A percentile compares a stretch with the other conserved stretches of the same genome.
Conservation (phyloP, 2,797 vertebrate genomes). For the Hippoglossus hippoglossus region DNA sequence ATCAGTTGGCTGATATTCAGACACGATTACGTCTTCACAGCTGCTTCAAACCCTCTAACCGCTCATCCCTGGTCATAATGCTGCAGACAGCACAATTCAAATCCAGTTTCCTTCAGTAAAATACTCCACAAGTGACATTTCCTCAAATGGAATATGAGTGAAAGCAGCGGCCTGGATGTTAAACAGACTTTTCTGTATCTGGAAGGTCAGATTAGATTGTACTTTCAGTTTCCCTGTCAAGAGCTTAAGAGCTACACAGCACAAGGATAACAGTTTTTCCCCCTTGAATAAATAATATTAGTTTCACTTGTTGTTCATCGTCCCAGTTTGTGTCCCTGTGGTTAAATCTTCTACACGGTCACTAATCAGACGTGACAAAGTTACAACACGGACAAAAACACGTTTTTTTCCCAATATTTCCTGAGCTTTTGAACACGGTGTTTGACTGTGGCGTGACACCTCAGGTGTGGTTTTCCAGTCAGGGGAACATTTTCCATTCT, state of each 20-base stretch:
- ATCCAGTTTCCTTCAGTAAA: conserved; percentile 30
- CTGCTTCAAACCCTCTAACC: conserved; percentile 26
- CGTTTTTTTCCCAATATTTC: conserved; percentile 36
- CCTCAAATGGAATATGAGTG: conserved; percentile 20
- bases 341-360: conserved; percentile 26
- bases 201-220: conserved; percentile 43
- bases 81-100: conserved; percentile 9
- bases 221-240: conserved; percentile 19
- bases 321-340: conserved; percentile 37
- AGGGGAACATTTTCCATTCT: conserved; percentile 66
- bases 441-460: conserved; percentile 35
- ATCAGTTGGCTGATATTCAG: conserved; percentile 1
- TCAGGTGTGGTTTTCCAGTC: conserved; percentile 71
- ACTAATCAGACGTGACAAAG: conserved; percentile 42
- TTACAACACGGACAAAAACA: conserved; percentile 33
- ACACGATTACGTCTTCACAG: conserved; percentile 30
- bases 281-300: conserved; percentile 51
- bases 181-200: conserved; percentile 12
- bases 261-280: conserved; percentile 36
- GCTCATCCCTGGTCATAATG: conserved; percentile 7
- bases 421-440: conserved; percentile 44
- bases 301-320: conserved; percentile 43
- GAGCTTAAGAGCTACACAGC: conserved; percentile 15
- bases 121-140: conserved; percentile 14
- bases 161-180: conserved; percentile 28